These are phyloP conservation scores for Mythimna impura DNA, from an alignment of 2,888 invertebrate species.

Conservation along the genomic window DNA sequence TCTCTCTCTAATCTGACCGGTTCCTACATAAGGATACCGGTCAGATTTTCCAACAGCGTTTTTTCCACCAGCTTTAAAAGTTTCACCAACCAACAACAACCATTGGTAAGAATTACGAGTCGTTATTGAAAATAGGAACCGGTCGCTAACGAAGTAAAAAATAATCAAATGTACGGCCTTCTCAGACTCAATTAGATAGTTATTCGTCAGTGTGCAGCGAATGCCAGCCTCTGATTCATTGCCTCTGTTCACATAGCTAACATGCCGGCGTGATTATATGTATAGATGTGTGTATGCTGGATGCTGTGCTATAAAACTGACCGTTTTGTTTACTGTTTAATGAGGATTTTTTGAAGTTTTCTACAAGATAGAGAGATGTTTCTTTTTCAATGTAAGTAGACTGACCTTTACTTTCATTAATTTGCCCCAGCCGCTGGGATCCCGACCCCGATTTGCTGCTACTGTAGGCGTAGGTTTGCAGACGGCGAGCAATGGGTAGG, in stretches of 20 bases:
- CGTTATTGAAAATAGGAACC: conserved; percentile 35
- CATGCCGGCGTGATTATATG: conserved; percentile 61
- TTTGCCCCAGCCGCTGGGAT: too few species aligned
- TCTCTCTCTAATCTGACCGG: too few species aligned
- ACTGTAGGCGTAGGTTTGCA: too few species aligned
- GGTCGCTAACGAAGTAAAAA: conserved; percentile 59
- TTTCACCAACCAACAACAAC: not conserved
- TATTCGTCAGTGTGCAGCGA: conserved; percentile 66
- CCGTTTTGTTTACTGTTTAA: conserved; percentile 29
- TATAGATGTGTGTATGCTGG: conserved; percentile 25
- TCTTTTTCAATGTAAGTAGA: too few species aligned
- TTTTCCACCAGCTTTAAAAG: not conserved
- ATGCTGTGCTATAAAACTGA: conserved; percentile 43
- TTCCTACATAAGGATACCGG: too few species aligned
- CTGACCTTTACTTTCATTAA: too few species aligned
- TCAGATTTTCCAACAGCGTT: not conserved
- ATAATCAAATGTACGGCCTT: conserved; percentile 60
- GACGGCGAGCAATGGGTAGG: too few species aligned
- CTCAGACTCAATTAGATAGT: conserved; percentile 70
- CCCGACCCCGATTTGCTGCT: too few species aligned
- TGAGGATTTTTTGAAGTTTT: conserved; percentile 22
- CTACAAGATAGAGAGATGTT: not conserved
- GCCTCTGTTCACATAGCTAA: conserved; percentile 68
- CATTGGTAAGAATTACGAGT: conserved; percentile 13
- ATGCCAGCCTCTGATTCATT: conserved; percentile 75